Base-by-base conservation (phyloP, 2,797 vertebrate genomes). In the Galago senegalensis region DNA sequence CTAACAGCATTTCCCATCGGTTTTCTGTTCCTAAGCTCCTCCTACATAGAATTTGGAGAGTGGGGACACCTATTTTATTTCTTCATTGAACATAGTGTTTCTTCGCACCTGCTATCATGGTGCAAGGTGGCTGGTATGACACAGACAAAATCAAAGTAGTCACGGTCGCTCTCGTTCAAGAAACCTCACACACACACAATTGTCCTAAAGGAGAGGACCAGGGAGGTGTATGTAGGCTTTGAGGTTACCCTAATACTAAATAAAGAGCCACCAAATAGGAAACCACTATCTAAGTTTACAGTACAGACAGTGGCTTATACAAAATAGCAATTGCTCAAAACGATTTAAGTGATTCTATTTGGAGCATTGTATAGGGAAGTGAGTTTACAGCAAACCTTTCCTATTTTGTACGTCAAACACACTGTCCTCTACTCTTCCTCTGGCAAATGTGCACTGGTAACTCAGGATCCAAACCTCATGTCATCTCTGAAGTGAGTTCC, bases 1-100 rank as follows among this genome's bases (percentile, higher is more conserved):
- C 0, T 80, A 60, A 17, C 11, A n/a, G n/a, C 2, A 23, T 0
- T n/a, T n/a, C n/a, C 17, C 61, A 56, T 14, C 3, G 0, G 3
- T 31, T 56, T 61, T 46, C 31, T 65, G 1, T 76, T 23, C 65
- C 53, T 70, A 76, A 61, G 5, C 2, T 3, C 10, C 49, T 91
- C 25, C 31, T 72, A 27, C 37, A 14, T 3, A 88, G 29, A 80
- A 75, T 75, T 76, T 31, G 34, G 58, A 81, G 75, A 82, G 21
- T 0, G 0, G 17, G 67, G n/a, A n/a, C 7, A 73, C 23, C 5
- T 46, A 4, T 46, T 85, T 94, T 27, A 91, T 80, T 65, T 25
- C 37, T 67, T 77, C 56, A 83, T 2, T 63, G 43, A 73, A 58
- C 27, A 34, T n/a, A n/a, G 37, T 56, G 10, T 63, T 75, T 95